Base-by-base conservation (phyloP, 2,888 invertebrate genomes). In the Dichetophora obliterata region DNA sequence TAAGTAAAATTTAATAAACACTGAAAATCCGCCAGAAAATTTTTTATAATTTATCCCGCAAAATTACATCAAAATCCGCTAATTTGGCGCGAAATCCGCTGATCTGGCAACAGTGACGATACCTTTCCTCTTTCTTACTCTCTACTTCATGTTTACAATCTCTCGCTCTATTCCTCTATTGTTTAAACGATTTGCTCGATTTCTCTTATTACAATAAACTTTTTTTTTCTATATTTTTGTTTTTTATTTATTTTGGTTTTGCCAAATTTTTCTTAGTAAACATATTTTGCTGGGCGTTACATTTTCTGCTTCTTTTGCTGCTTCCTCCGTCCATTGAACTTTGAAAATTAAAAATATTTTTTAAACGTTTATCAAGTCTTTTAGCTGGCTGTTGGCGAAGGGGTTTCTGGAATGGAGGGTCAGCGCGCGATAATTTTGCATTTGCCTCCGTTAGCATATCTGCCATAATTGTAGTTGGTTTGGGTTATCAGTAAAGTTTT, bases 131-230 rank as follows among this genome's bases (percentile, higher is more conserved):
- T 2, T 50, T 37, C 27, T 24, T 31, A 3, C 54, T 54, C 24
- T n/a, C n/a, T n/a, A 24, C 34, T 24, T 52, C 31, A 2, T 54
- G 16, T 24, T 31, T 70, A 22, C 14, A 31, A n/a, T 70, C 9
- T 70, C 9, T 54, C 54, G 24, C 31, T 52, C 59, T 52, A 8
- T 31, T 34, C 24, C 9, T 59, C 9, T 24, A 5, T 11, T 66
- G 3, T 2, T 16, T 37, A 11, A 65, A 34, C 48, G 11, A 37
- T 43, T 16, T 48, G n/a, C 9, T 66, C 48, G 31, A 66, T 66
- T 66, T 66, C 54, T 54, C 54, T 54, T 54, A 19, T 54, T 19
- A 76, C 61, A 77, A 77, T 76, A 57, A 69, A 59, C 61, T 65
- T 75, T 59, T 61, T 37, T 22, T n/a, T 48, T 48, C 22, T 68